These are phyloP conservation scores for Acipenser ruthenus DNA, from an alignment of 2,797 vertebrate genomes.

Conservation along the genomic window DNA sequence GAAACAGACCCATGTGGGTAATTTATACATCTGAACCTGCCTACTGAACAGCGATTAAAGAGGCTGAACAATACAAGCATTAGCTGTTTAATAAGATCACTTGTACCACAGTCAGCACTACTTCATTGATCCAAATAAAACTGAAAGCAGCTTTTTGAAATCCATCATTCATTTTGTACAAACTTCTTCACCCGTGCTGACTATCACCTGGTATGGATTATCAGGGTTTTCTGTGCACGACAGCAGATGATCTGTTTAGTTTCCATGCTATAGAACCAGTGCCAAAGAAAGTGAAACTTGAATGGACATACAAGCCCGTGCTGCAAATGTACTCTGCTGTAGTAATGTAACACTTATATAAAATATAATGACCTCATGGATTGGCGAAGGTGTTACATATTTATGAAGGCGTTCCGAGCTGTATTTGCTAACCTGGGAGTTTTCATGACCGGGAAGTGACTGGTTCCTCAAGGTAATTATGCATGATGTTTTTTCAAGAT, in stretches of 20 bases:
- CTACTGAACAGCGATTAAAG: too few species aligned
- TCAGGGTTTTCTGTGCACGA: neutral
- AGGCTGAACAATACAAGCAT: too few species aligned
- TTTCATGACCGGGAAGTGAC: conserved; percentile 33
- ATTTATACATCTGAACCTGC: too few species aligned
- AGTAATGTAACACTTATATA: conserved; percentile 7
- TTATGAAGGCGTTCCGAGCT: conserved; percentile 37
- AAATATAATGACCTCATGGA: conserved; percentile 44
- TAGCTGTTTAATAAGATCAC: too few species aligned
- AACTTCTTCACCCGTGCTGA: neutral
- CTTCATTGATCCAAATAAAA: too few species aligned
- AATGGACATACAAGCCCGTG: neutral
- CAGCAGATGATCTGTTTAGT: neutral
- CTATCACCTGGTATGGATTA: conserved; percentile 1
- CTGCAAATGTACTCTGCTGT: conserved; percentile 6
- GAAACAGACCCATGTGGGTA: too few species aligned
- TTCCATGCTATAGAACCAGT: neutral
- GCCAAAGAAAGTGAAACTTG: conserved; percentile 9
- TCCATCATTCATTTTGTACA: too few species aligned
- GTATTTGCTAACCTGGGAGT: conserved; percentile 47
- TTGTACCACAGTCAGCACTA: too few species aligned
- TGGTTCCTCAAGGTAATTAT: conserved; percentile 5
- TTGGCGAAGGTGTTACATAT: conserved; percentile 41
- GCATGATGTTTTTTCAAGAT: conserved; percentile 9
- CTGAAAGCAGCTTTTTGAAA: too few species aligned